Base-by-base conservation (phyloP, 2,888 invertebrate genomes). In the Orthosia cruda region DNA sequence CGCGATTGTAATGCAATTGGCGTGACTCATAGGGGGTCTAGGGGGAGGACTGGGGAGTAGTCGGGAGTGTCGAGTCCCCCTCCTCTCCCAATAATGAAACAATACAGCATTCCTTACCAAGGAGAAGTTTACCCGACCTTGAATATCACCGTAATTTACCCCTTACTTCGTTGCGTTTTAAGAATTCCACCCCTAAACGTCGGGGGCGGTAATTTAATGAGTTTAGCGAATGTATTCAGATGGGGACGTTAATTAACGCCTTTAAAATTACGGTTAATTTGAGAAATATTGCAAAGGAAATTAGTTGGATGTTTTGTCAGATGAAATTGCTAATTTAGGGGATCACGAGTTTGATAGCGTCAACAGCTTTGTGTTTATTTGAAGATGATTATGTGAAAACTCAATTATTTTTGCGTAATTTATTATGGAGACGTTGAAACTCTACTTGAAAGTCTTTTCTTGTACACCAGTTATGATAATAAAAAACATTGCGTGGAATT, bases 121-220 rank as follows among this genome's bases (percentile, higher is more conserved):
- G 84, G 66, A 86, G 52, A 80, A 88, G 87, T 89, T 90, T 86
- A 84, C 71, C 88, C 90, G 93, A 92, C 93, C 93, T 93, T 93
- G 93, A 92, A 89, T 81, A 88, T 88, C 80, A 85, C 88, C 76
- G 86, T 91, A 91, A 91, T 91, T 90, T 88, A 88, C 86, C 84
- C 70, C 69, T 69, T 76, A 84, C 85, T 71, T 78, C 87, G 76
- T 80, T 81, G 80, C 81, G 85, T 89, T 91, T 91, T 90, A 88
- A 90, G 92, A 93, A 92, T 92, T 91, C 89, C 90, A 67, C 81
- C 87, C 82, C 83, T 89, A 89, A 92, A 89, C 89, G 89, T 83
- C 81, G 83, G 84, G 83, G 86, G 81, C 85, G 86, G 87, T 89
- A 91, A 90, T 91, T 92, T 90, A 91, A 91, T 87, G 88, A 90